Percentiles rank a stretch among this genome's conserved stretches.
Evolutionary conservation across 2,113 vertebrate species (phyloP).

Genomic region (Aythya baeri): DNA sequence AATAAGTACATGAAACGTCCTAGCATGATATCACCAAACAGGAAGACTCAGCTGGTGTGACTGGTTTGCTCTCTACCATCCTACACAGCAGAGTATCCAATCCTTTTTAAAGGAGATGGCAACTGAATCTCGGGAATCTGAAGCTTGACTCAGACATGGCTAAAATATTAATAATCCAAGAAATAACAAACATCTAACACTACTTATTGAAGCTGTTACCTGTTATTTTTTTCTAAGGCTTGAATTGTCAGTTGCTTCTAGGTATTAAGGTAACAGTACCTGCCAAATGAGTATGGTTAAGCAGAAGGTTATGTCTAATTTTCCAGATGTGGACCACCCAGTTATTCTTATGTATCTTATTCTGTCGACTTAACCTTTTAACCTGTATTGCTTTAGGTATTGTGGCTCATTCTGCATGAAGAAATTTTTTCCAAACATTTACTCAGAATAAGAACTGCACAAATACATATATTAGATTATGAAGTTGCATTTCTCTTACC

Average conservation of each 20-base stretch:
- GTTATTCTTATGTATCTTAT: not conserved
- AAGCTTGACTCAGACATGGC: not conserved
- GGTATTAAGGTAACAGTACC: not conserved
- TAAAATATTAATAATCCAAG: not conserved
- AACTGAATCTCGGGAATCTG: not conserved
- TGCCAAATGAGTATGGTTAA: not conserved
- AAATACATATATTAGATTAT: not conserved
- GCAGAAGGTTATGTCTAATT: not conserved
- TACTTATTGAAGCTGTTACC: not conserved
- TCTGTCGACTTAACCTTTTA: not conserved
- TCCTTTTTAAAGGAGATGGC: not conserved
- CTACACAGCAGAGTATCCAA: not conserved
- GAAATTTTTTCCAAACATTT: not conserved
- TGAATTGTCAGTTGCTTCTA: not conserved
- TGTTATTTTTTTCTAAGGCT: not conserved
- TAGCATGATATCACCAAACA: not conserved
- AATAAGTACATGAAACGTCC: not conserved
- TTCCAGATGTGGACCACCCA: not conserved
- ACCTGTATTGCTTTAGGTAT: not conserved
- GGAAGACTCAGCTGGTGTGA: not conserved
- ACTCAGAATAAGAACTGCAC: not conserved
- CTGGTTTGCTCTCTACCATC: not conserved
- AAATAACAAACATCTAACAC: not conserved
- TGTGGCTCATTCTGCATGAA: not conserved
- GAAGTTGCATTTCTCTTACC: not conserved